A percentile compares a stretch with the other conserved stretches of the same genome.
phyloP scores from a whole-genome alignment of 2,113 vertebrate genomes.

The Odobenus rosmarus region DNA sequence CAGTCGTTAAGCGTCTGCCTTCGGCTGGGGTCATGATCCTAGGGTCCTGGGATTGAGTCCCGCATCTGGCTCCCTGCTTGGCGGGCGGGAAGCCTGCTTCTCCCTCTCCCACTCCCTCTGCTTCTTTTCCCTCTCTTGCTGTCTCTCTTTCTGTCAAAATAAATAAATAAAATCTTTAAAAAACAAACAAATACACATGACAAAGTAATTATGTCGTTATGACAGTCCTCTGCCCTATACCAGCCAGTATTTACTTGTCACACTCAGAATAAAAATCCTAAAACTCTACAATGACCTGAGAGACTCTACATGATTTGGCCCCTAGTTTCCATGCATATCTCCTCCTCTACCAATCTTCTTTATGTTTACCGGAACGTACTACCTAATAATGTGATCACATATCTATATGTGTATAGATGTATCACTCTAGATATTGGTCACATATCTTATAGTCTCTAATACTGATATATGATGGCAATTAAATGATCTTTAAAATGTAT shows the following conservation, averaged over 20 bases:
- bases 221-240: background rate
- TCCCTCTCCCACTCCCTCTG: too few relatives aligned
- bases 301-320: too few relatives aligned
- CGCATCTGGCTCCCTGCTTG: too few relatives aligned
- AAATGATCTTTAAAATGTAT: background rate
- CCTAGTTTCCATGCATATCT: background rate
- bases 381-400: background rate
- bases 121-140: too few relatives aligned
- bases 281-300: background rate
- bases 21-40: too few relatives aligned
- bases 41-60: too few relatives aligned
- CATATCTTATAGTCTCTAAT: background rate
- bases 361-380: background rate
- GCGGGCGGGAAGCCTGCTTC: too few relatives aligned
- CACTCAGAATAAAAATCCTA: background rate
- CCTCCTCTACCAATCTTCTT: background rate
- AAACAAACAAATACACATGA: too few relatives aligned
- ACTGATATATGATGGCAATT: background rate
- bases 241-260: background rate
- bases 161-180: too few relatives aligned
- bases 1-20: too few relatives aligned
- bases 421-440: background rate
- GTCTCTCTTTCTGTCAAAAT: too few relatives aligned
- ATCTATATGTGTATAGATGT: background rate
- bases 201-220: background rate